Evolutionary conservation across 2,797 vertebrate genomes (phyloP).

Genomic region (Danio albolineatus): DNA sequence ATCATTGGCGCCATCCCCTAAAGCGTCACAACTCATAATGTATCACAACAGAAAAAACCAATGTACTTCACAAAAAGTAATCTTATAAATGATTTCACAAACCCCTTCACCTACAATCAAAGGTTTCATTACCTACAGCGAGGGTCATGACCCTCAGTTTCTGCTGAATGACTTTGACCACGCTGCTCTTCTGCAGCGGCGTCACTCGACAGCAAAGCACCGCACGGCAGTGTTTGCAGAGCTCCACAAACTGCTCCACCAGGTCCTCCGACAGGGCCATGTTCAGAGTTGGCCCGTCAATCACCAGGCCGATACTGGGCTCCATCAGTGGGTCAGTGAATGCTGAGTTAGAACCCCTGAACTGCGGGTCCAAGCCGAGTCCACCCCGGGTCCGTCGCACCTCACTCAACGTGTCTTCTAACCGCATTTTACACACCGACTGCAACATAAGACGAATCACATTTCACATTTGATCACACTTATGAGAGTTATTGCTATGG

Average conservation of each 20-base stretch:
- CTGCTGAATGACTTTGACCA: conserved; percentile 86
- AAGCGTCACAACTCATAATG: conserved; percentile 48
- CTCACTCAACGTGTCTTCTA: conserved; percentile 87
- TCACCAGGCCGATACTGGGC: conserved; percentile 83
- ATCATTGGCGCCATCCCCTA: conserved; percentile 96
- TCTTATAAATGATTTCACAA: background rate
- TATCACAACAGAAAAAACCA: conserved; percentile 13
- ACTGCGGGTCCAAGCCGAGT: background rate
- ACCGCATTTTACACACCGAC: conserved; percentile 85
- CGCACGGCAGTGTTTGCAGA: conserved; percentile 80
- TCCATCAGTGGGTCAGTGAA: conserved; percentile 43
- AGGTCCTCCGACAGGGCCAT: conserved; percentile 84
- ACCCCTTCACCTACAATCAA: background rate
- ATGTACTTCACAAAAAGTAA: background rate
- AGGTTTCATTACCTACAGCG: conserved; percentile 84
- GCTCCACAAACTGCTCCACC: conserved; percentile 82
- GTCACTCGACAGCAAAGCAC: conserved; percentile 92
- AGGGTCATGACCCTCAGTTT: conserved; percentile 88
- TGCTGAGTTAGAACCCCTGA: background rate
- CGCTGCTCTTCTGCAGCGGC: conserved; percentile 89
- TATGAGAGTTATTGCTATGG: background rate
- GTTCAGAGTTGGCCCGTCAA: conserved; percentile 84
- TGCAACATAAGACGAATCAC: too few species aligned
- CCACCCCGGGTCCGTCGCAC: conserved; percentile 75
- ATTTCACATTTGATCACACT: too few species aligned